Percentiles rank a stretch among this genome's conserved stretches.
phyloP scores from a whole-genome alignment of 2,888 invertebrate species.

The Agrochola circellaris region DNA sequence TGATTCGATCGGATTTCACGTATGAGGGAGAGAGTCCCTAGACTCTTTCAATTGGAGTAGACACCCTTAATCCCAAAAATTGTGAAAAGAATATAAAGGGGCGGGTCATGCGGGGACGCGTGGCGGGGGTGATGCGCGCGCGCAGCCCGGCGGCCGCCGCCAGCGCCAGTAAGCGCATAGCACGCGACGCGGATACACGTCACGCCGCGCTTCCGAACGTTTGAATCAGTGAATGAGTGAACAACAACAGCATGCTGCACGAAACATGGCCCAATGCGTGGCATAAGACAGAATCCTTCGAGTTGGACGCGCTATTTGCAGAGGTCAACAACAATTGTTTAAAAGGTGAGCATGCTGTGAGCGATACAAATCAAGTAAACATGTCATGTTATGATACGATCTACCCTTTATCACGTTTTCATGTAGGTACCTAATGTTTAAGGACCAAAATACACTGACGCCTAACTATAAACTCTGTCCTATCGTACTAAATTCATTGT shows the following conservation, averaged over 20 bases:
- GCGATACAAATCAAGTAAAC: slow-evolving; percentile 13
- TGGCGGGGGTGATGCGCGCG: slow-evolving; percentile 65
- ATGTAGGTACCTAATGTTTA: slow-evolving; percentile 6
- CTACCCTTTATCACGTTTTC: slow-evolving; percentile 1
- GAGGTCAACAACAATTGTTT: slow-evolving; percentile 85
- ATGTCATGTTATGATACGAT: not conserved
- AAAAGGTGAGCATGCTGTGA: slow-evolving; percentile 77
- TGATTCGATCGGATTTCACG: not conserved
- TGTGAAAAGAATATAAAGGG: slow-evolving; percentile 44
- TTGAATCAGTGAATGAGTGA: slow-evolving; percentile 59
- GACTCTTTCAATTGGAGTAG: slow-evolving; percentile 7
- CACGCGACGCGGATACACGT: slow-evolving; percentile 68
- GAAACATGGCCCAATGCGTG: slow-evolving; percentile 81
- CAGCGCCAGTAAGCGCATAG: slow-evolving; percentile 65
- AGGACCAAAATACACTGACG: not conserved
- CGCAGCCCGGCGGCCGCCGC: slow-evolving; percentile 44
- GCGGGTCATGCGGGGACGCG: slow-evolving; percentile 46
- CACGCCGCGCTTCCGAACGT: slow-evolving; percentile 36
- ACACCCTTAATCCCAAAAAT: slow-evolving; percentile 45
- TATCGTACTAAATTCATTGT: not conserved
- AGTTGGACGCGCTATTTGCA: slow-evolving; percentile 83
- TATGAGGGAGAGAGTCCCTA: not conserved
- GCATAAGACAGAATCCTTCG: slow-evolving; percentile 80
- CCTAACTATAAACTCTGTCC: not conserved
- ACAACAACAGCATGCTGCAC: slow-evolving; percentile 80